These are phyloP conservation scores for Dipodomys spectabilis DNA, from an alignment of 2,113 vertebrate species.

Conservation along the genomic window DNA sequence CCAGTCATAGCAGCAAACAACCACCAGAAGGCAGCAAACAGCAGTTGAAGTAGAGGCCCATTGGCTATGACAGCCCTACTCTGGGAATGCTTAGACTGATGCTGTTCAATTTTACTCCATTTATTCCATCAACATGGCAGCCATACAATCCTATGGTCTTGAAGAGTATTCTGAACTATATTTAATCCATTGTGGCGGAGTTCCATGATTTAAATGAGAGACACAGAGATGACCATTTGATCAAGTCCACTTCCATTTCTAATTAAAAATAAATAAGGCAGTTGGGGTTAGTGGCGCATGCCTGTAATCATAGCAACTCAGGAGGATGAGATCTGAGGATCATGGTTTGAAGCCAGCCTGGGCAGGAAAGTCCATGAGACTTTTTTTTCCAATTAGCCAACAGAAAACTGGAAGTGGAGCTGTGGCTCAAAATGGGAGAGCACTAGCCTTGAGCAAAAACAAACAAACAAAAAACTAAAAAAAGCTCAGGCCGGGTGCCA, in stretches of 20 bases:
- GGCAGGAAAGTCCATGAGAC: no score
- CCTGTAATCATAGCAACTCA: no score
- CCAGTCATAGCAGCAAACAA: background rate
- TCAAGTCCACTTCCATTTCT: slow-evolving; percentile 9
- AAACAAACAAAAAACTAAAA: no score
- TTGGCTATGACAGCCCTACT: no score
- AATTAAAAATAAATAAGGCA: background rate
- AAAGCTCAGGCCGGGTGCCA: no score
- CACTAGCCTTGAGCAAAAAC: no score
- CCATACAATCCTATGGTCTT: background rate
- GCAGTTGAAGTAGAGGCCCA: background rate
- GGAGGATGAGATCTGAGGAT: no score
- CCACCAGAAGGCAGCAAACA: slow-evolving; percentile 27
- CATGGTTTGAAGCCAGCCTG: no score
- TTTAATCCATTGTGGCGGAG: background rate
- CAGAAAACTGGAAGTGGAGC: no score
- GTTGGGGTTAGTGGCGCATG: no score
- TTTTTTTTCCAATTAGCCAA: no score
- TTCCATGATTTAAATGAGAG: slow-evolving; percentile 14
- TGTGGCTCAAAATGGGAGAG: no score
- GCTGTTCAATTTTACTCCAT: background rate
- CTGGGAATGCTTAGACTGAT: background rate
- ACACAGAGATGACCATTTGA: background rate
- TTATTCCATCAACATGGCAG: background rate
- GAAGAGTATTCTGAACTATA: background rate